Evolutionary conservation across 2,113 vertebrate genomes (phyloP), one percentile per base, ranked within the genome.

Genomic region (Ranitomeya variabilis): DNA sequence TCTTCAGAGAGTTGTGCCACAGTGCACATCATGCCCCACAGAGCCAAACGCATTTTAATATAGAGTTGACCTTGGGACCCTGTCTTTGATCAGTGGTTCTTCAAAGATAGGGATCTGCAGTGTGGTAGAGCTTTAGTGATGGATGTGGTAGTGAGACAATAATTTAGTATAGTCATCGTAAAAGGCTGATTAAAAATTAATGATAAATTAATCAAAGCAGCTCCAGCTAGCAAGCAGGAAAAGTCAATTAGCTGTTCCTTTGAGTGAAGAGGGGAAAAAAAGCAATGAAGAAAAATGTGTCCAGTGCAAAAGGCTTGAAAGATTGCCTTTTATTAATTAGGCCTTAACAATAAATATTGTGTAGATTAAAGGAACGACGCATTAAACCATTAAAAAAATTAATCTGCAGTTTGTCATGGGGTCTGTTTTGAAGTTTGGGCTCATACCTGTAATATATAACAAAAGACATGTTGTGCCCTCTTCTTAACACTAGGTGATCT

Each of bases 191-290:
- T 93, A 92, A 91, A 51, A 91, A 69, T 87, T 88, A 91, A 91
- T 93, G 94, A 94, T 92, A 92, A 93, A 94, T 93, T 92, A 89
- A 88, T 88, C 87, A 88, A 80, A 83, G 80, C 80, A 83, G 80
- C 87, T 88, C 90, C 91, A 91, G 91, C n/a, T 90, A 87, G 89
- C 79, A 82, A 83, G 90, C 91, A 90, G 88, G 91, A 91, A 92
- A 90, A 94, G 92, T 94, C 94, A 94, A 95, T 95, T 95, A 95
- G 93, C 90, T 93, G 90, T 79, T 77, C 52, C 13, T 89, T 86
- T 90, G 83, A 77, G 81, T 78, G 45, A 59, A 51, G 86, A 84
- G 62, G 76, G 26, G 55, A 71, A n/a, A 76, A 76, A 82, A 74
- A 88, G 12, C 87, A 64, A 77, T 54, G 71, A 74, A 83, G 80